Base-by-base conservation (phyloP, 2,888 invertebrate genomes). In the Calameuta pallipes region DNA sequence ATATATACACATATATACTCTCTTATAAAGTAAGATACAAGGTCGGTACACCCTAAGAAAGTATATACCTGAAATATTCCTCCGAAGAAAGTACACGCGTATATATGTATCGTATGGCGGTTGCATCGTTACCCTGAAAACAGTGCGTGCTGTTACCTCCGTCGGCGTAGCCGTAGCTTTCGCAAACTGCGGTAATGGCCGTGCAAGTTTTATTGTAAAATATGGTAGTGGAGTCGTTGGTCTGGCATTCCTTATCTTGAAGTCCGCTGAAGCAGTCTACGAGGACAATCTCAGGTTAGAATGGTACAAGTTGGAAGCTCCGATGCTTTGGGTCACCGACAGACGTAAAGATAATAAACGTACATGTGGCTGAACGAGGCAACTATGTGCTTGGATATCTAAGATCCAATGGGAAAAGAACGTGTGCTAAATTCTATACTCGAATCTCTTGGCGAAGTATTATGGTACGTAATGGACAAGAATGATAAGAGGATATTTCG, bases 261-360 rank as follows among this genome's bases (percentile, higher is more conserved):
- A 92, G 88, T 1, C 94, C 94, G 84, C 95, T 95, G 90, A 94
- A 95, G 91, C 95, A 95, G 83, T 92, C 95, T 95, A 86, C 68
- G 87, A 87, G 75, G 35, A 84, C 71, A 76, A 78, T 75, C 76
- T 33, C 35, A 56, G 56, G 56, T 56, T 23, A 56, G 75, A 56
- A 56, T 56, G 56, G 56, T 56, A 23, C 56, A 56, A 56, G 9
- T 56, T 56, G 56, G 56, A 56, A 56, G 56, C 23, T 2, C 23
- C 23, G 23, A 56, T 56, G 56, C 56, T 56, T 15, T 23, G 23
- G 56, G 56, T 56, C 56, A 23, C 56, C 56, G 56, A 23, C 23
- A 23, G 56, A 56, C 56, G 56, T 56, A 56, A 56, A 56, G 56
- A 56, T 56, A 56, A 56, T 56, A 56, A 56, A 56, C 56, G 56